A percentile compares a stretch with the other conserved stretches of the same genome.
phyloP scores from a whole-genome alignment of 2,888 invertebrate species.

The Rotaria macrura region DNA sequence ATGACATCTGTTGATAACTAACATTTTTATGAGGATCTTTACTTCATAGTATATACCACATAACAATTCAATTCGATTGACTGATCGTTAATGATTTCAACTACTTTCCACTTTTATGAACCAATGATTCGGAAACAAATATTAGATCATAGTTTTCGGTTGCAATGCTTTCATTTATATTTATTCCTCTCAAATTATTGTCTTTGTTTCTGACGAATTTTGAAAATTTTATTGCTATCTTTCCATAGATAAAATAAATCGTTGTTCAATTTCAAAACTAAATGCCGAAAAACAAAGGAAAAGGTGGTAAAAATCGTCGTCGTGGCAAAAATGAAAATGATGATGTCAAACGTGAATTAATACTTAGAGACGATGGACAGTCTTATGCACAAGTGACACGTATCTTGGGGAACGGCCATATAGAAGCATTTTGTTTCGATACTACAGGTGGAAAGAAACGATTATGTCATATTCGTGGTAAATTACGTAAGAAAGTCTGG shows the following conservation, averaged over 20 bases:
- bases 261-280: not conserved
- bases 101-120: not conserved
- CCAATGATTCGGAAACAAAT: too few species aligned
- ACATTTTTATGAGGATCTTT: not conserved
- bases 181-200: too few species aligned
- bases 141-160: too few species aligned
- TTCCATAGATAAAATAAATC: too few species aligned
- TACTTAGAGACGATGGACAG: constrained; percentile 97
- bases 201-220: too few species aligned
- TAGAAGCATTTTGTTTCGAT: constrained; percentile 99
- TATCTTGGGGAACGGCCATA: constrained; percentile 96
- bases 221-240: too few species aligned
- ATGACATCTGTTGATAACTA: not conserved
- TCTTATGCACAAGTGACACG: constrained; percentile 99
- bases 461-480: constrained; percentile 85
- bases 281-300: constrained; percentile 59
- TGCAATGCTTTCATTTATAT: too few species aligned
- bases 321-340: constrained; percentile 99
- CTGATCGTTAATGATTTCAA: not conserved
- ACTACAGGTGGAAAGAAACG: constrained; percentile 66
- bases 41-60: too few species aligned
- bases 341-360: constrained; percentile 94
- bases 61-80: too few species aligned
- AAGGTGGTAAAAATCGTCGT: constrained; percentile 99
- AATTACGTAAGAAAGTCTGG: constrained; percentile 64